Evolutionary conservation across 2,888 invertebrate species (phyloP).

Genomic region (Microctonus brassicae): DNA sequence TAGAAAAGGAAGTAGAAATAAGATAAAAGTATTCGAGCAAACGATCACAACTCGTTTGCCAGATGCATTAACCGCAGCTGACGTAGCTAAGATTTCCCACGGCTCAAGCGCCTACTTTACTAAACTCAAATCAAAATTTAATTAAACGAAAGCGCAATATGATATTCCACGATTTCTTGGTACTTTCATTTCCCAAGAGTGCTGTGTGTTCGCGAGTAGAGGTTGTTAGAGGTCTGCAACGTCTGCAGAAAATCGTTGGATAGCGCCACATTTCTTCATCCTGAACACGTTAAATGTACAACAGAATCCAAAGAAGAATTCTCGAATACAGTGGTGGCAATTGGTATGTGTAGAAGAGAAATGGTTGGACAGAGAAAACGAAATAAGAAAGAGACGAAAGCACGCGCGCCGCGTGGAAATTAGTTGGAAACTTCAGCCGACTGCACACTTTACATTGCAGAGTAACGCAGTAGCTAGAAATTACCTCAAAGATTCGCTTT

Average conservation of each 20-base stretch:
- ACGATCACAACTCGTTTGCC: constrained; percentile 54
- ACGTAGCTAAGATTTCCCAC: constrained; percentile 46
- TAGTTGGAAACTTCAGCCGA: constrained; percentile 43
- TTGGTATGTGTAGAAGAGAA: not conserved
- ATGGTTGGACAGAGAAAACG: constrained; percentile 11
- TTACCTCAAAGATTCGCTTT: constrained; percentile 34
- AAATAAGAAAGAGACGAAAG: constrained; percentile 26
- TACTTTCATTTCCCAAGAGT: constrained; percentile 26
- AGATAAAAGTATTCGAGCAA: constrained; percentile 13
- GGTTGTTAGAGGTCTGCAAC: constrained; percentile 26
- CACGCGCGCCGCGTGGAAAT: constrained; percentile 44
- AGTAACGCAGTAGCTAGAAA: constrained; percentile 17
- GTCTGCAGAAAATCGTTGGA: constrained; percentile 41
- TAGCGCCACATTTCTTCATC: constrained; percentile 29
- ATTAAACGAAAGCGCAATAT: constrained; percentile 68
- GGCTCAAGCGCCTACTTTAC: constrained; percentile 37
- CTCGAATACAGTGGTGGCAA: constrained; percentile 3
- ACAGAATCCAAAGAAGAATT: constrained; percentile 13
- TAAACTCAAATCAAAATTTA: constrained; percentile 68
- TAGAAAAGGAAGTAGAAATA: constrained; percentile 3
- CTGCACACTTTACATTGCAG: constrained; percentile 4
- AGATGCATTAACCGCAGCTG: constrained; percentile 68
- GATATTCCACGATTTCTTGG: constrained; percentile 59
- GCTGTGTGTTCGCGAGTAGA: not conserved
- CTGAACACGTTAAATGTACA: constrained; percentile 39